Percentiles rank a stretch among this genome's conserved stretches.
Conservation (phyloP, 2,113 vertebrate genomes). For the Typhlomys cinereus region DNA sequence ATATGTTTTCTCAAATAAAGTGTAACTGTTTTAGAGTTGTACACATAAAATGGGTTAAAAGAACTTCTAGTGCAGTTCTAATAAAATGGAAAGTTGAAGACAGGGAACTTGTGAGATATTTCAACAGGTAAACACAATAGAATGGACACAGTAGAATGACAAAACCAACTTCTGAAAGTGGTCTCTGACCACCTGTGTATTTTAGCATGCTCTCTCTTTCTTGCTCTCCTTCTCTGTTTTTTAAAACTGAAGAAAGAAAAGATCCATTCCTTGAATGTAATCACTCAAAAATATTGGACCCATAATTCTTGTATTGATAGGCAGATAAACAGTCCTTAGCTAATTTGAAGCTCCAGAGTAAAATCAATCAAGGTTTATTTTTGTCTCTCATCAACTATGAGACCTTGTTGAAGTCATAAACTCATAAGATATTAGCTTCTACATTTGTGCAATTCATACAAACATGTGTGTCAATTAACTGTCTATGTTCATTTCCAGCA, state of each 20-base stretch:
- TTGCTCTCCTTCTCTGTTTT: too few species aligned
- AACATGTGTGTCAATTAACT: neutral
- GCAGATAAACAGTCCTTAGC: neutral
- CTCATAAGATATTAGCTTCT: neutral
- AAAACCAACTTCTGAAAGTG: too few species aligned
- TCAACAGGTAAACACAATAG: too few species aligned
- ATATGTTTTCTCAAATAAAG: conserved; percentile 48
- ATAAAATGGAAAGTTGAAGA: conserved; percentile 10
- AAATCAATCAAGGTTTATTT: conserved; percentile 40
- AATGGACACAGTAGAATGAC: too few species aligned
- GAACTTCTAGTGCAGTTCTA: conserved; percentile 22
- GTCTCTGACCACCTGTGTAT: too few species aligned
- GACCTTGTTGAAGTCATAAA: conserved; percentile 34
- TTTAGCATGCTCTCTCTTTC: too few species aligned
- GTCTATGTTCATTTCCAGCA: neutral
- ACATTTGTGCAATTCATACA: conserved; percentile 31
- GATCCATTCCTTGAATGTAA: neutral
- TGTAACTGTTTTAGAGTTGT: conserved; percentile 34
- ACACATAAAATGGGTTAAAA: conserved; percentile 37
- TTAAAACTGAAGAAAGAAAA: neutral
- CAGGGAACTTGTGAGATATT: too few species aligned
- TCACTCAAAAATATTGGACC: conserved; percentile 32
- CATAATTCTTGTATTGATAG: neutral
- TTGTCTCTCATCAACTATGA: conserved; percentile 20
- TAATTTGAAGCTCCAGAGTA: conserved; percentile 24